Conservation (phyloP, 2,113 vertebrate species). For the Sorex araneus region DNA sequence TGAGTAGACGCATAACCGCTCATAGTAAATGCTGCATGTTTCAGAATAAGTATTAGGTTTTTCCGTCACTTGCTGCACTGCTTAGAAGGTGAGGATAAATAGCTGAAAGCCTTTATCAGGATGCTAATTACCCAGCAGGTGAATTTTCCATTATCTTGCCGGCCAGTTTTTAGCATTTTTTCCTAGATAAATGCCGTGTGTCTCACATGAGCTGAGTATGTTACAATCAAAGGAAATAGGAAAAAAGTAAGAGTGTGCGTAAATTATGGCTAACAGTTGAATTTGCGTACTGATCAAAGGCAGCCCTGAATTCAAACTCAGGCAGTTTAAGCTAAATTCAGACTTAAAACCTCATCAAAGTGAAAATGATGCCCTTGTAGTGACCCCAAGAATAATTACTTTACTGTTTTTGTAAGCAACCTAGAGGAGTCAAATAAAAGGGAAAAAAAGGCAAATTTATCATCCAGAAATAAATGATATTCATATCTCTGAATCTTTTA, state of each 20-base stretch:
- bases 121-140: neutral
- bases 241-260: neutral
- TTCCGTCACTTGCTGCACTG: neutral
- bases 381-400: neutral
- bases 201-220: conserved; percentile 5
- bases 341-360: neutral
- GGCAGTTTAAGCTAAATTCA: neutral
- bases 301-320: neutral
- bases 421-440: neutral
- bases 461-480: conserved; percentile 27
- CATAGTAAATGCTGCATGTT: neutral
- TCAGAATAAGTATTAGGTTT: neutral
- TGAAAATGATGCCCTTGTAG: neutral
- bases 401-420: conserved; percentile 42
- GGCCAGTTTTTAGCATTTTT: neutral
- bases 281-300: conserved; percentile 17
- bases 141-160: neutral
- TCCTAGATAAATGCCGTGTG: neutral
- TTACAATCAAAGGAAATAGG: neutral
- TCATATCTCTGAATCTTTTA: neutral
- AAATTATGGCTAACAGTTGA: neutral
- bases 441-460: neutral
- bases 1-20: neutral
- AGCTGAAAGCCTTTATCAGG: neutral
- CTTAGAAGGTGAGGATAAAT: neutral